Evolutionary conservation across 2,113 vertebrate species (phyloP).

Genomic region (Dipodomys ordii): DNA sequence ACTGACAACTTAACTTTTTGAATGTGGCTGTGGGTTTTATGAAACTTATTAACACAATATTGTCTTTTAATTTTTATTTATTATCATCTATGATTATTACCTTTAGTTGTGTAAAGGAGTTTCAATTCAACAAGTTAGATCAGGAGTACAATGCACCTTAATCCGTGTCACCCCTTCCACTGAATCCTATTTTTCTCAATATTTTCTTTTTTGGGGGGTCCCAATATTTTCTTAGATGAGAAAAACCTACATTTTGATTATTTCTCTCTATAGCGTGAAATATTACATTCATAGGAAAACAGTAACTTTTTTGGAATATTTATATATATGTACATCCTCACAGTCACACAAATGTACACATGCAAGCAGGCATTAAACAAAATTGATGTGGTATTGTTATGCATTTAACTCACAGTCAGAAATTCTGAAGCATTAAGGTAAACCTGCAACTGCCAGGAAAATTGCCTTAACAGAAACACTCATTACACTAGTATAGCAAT

Average conservation of each 20-base stretch:
- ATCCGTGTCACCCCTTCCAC: no score
- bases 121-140: no score
- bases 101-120: no score
- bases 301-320: no score
- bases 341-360: background rate
- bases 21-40: no score
- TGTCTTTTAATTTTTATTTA: no score
- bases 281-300: background rate
- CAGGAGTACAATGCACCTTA: no score
- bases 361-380: background rate
- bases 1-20: no score
- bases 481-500: background rate
- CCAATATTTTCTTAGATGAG: background rate
- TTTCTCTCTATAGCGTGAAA: background rate
- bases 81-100: no score
- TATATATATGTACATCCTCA: background rate
- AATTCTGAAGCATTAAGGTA: background rate
- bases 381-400: background rate
- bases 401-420: background rate
- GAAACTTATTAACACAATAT: no score
- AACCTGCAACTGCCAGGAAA: background rate
- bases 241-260: background rate
- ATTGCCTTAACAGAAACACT: conserved; percentile 50
- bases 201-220: no score
- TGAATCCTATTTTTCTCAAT: background rate